These are phyloP conservation scores for Meliscaeva auricollis DNA, from an alignment of 2,888 invertebrate genomes.

Conservation along the genomic window DNA sequence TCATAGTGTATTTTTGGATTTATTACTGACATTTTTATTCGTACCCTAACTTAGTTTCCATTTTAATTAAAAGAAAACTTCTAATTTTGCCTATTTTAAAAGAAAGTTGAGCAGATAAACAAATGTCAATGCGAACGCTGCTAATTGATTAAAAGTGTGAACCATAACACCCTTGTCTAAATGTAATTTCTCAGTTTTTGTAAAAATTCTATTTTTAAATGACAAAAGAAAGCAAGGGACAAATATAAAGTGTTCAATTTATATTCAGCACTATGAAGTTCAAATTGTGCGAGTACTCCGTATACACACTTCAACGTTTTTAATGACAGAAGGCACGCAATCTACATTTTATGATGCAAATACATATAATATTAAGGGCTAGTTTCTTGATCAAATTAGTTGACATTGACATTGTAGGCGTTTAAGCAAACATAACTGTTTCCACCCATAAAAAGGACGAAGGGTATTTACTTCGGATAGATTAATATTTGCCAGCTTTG, in stretches of 20 bases:
- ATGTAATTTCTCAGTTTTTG: too few species aligned
- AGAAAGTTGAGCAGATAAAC: too few species aligned
- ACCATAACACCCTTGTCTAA: too few species aligned
- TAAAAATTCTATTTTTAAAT: too few species aligned
- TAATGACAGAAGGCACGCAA: neutral
- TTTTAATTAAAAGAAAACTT: too few species aligned
- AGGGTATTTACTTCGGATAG: neutral
- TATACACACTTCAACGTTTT: neutral
- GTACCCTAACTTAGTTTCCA: too few species aligned
- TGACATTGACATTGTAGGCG: slow-evolving; percentile 23
- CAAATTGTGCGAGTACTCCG: neutral
- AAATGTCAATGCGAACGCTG: too few species aligned
- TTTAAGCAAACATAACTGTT: neutral
- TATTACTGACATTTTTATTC: neutral
- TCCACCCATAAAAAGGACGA: neutral
- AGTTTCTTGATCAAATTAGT: neutral
- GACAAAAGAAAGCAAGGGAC: too few species aligned
- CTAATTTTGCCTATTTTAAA: too few species aligned
- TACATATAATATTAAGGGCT: neutral
- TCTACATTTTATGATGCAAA: neutral
- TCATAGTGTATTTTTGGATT: neutral
- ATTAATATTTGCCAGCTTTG: too few species aligned
- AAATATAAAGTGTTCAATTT: neutral
- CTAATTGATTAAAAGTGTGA: too few species aligned
- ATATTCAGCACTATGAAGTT: neutral